Conservation (phyloP, 2,797 vertebrate species). For the Avahi laniger region DNA sequence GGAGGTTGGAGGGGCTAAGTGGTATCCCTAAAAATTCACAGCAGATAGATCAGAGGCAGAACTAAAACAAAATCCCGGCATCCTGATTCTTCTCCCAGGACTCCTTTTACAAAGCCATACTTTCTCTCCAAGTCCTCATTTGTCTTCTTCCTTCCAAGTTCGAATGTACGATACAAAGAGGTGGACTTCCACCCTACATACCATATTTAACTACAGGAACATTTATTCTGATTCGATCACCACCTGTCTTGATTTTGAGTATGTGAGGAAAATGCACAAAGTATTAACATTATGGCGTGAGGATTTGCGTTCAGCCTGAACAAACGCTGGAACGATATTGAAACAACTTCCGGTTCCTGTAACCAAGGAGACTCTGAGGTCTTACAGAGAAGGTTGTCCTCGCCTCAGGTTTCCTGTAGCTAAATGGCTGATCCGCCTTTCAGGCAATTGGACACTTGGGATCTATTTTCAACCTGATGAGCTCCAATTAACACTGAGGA, state of each 20-base stretch:
- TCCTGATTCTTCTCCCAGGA: not conserved
- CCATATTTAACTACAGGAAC: not conserved
- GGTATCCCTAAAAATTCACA: slow-evolving; percentile 8
- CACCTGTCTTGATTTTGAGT: not conserved
- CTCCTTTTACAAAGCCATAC: not conserved
- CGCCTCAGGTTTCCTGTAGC: slow-evolving; percentile 56
- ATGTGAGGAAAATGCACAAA: not conserved
- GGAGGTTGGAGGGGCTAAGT: not conserved
- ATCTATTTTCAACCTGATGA: slow-evolving; percentile 67
- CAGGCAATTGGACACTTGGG: slow-evolving; percentile 60
- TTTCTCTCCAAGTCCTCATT: not conserved
- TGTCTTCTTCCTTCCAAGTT: not conserved
- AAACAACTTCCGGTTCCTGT: not conserved
- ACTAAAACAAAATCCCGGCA: not conserved
- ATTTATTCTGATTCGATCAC: not conserved
- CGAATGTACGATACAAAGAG: not conserved
- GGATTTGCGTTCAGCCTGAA: not conserved
- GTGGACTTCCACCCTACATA: not conserved
- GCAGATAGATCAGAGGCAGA: not conserved
- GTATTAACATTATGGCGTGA: not conserved
- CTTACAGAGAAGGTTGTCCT: not conserved
- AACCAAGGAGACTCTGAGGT: slow-evolving; percentile 22
- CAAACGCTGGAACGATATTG: not conserved
- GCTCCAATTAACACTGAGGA: slow-evolving; percentile 51
- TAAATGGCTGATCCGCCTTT: slow-evolving; percentile 51